A percentile compares a stretch with the other conserved stretches of the same genome.
Conservation (phyloP, 1,140 invertebrate genomes). For the Drosophila willistoni region DNA sequence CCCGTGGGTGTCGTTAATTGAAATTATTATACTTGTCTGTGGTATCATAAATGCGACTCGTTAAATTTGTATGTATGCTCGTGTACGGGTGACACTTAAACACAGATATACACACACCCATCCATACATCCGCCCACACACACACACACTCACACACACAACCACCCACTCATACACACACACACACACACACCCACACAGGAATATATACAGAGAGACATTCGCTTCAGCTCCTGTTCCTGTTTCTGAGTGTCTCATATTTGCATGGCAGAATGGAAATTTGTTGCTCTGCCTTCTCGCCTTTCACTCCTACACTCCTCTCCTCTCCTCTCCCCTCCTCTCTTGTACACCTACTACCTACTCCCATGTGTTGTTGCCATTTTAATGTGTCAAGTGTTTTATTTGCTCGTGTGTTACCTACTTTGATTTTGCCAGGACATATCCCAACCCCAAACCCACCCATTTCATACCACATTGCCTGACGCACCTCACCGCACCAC, state of each 20-base stretch:
- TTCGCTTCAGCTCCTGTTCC: conserved; percentile 37
- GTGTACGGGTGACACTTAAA: conserved; percentile 58
- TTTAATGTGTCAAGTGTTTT: conserved; percentile 82
- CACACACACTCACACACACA: conserved; percentile 24
- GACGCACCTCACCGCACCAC: conserved; percentile 7
- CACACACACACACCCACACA: conserved; percentile 7
- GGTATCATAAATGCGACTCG: conserved; percentile 82
- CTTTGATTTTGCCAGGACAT: conserved; percentile 70
- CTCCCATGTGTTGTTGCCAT: conserved; percentile 57
- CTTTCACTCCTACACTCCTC: conserved; percentile 36
- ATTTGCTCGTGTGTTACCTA: conserved; percentile 81
- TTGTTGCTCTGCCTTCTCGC: conserved; percentile 45
- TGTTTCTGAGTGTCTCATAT: conserved; percentile 70
- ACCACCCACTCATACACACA: background rate
- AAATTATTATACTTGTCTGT: conserved; percentile 82
- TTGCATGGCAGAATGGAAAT: conserved; percentile 79
- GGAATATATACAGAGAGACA: background rate
- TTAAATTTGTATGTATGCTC: conserved; percentile 79
- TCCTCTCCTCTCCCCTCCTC: background rate
- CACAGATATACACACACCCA: conserved; percentile 24
- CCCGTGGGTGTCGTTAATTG: conserved; percentile 80
- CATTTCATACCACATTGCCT: background rate
- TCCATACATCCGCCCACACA: background rate
- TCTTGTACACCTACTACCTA: too few species aligned
- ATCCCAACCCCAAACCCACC: background rate